Base-by-base conservation (phyloP, 2,797 vertebrate species). In the Hirundo rustica region DNA sequence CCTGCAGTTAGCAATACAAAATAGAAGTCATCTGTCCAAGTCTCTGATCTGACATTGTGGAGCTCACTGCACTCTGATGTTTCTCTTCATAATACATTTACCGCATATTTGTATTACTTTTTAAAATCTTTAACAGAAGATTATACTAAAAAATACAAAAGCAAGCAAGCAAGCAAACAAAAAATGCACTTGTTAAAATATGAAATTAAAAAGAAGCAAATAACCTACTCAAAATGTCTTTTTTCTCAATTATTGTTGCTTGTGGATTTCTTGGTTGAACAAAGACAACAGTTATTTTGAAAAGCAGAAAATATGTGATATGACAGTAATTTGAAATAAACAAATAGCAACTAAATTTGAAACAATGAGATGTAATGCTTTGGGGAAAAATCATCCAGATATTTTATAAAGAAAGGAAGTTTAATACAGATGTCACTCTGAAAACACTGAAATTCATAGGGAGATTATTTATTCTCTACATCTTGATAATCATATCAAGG, bases 261-360 rank as follows among this genome's bases (percentile, higher is more conserved):
- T 85, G 2, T 34, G 30, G 11, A 80, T 66, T 90, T 65, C 23
- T 34, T 62, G 30, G 15, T 25, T 57, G 21, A 93, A 75, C 29
- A 79, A 3, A 92, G 36, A 58, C 40, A 30, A 60, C 9, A 81
- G 38, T 70, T 93, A 86, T 72, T 96, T 73, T 94, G 48, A 95
- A 96, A 88, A 23, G 27, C 22, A 90, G 21, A 93, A 85, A 81
- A 71, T 30, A 68, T 68, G 13, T 22, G 44, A 42, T 66, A 72
- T 5, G 6, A 25, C 29, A 58, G 12, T 54, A 77, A 88, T 88
- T 92, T 91, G 32, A 50, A 89, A 94, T 55, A 73, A 93, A 91
- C 6, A 93, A 93, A 87, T 40, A 58, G 13, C n/a, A 50, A 76
- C 27, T 79, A 76, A 70, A 94, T 66, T 88, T 91, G 67, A 68